phyloP scores from a whole-genome alignment of 2,113 vertebrate species.

The Ranitomeya variabilis region DNA sequence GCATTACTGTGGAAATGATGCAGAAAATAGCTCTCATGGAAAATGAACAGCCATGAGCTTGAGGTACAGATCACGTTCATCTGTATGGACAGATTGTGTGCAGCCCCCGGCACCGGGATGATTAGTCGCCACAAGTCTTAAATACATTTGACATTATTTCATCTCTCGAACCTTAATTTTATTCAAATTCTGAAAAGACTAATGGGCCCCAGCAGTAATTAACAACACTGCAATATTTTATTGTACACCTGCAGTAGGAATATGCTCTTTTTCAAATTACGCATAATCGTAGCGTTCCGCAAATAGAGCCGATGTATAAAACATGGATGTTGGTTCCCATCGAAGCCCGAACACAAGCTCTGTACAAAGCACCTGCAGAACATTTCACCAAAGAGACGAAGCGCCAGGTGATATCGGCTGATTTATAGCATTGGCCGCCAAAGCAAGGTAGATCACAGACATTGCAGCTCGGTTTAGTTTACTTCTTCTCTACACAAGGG shows the following conservation, averaged over 20 bases:
- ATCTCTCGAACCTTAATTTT: neutral
- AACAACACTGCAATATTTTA: neutral
- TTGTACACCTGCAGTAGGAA: neutral
- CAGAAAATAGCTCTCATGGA: conserved; percentile 9
- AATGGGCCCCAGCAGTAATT: neutral
- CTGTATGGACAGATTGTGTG: conserved; percentile 21
- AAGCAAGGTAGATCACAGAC: neutral
- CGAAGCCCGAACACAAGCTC: neutral
- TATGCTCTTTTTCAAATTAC: neutral
- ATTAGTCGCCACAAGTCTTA: neutral
- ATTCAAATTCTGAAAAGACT: neutral
- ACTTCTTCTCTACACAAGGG: no score
- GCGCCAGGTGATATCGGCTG: neutral
- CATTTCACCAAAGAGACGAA: neutral
- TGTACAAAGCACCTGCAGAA: neutral
- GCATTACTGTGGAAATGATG: conserved; percentile 33
- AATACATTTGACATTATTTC: conserved; percentile 22
- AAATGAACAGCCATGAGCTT: neutral
- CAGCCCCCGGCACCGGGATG: neutral
- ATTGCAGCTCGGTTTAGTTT: neutral
- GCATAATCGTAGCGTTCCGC: neutral
- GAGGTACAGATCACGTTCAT: neutral
- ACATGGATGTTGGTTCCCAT: neutral
- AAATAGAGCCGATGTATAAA: neutral
- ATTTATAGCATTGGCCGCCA: neutral